Conservation (phyloP, 2,797 vertebrate species). For the Balearica regulorum region DNA sequence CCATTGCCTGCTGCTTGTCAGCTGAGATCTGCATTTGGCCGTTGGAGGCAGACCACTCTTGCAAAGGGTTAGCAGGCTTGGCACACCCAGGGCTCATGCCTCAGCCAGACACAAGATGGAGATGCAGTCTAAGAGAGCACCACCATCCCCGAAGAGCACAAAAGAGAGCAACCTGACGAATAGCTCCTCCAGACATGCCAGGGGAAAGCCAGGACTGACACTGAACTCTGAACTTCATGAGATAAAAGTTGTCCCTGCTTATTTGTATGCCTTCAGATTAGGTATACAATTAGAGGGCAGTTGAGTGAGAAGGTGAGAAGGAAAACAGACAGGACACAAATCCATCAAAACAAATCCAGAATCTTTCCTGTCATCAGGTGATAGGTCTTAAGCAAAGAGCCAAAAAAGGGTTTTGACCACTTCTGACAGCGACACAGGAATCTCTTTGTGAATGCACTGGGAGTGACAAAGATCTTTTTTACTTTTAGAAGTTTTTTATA, state of each 20-base stretch:
- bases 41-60: not conserved
- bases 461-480: not conserved
- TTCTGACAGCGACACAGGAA: not conserved
- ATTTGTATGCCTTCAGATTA: not conserved
- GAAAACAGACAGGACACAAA: not conserved
- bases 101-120: not conserved
- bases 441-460: not conserved
- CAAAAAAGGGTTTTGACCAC: not conserved
- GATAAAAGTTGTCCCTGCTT: not conserved
- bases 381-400: not conserved
- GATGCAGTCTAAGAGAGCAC: not conserved
- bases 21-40: not conserved
- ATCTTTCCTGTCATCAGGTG: not conserved
- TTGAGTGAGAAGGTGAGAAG: not conserved
- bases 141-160: fast-evolving
- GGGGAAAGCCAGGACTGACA: not conserved
- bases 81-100: not conserved
- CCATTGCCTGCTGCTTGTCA: not conserved
- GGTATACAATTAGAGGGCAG: not conserved
- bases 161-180: not conserved
- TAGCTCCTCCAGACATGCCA: not conserved
- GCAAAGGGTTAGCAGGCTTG: not conserved
- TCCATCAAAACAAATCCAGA: not conserved
- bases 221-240: not conserved
- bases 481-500: not conserved